phyloP scores from a whole-genome alignment of 35 echinoderm and acorn worm species.

The Stichopus chloronotus region DNA sequence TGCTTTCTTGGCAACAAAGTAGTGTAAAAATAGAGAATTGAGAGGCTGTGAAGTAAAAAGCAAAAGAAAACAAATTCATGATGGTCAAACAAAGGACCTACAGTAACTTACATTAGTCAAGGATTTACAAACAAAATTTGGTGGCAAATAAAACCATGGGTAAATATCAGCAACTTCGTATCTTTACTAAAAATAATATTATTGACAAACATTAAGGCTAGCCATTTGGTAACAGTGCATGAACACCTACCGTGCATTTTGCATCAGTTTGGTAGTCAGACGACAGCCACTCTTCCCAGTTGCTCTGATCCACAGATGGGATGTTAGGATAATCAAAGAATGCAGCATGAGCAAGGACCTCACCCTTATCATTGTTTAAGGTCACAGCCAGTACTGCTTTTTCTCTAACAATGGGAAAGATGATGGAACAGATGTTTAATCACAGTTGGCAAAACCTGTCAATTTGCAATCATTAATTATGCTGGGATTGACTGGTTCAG shows the following conservation, averaged over 20 bases:
- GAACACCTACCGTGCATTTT: slow-evolving; percentile 70
- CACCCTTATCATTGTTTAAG: slow-evolving; percentile 88
- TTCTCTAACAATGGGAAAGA: slow-evolving; percentile 68
- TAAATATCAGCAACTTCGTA: too few relatives aligned
- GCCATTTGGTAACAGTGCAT: too few relatives aligned
- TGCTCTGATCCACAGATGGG: slow-evolving; percentile 70
- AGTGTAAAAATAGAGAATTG: slow-evolving; percentile 94
- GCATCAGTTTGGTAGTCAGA: slow-evolving; percentile 71
- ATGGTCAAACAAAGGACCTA: not conserved
- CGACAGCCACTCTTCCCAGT: slow-evolving; percentile 91
- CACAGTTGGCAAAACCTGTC: not conserved
- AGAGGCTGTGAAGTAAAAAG: slow-evolving; percentile 78
- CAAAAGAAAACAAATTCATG: not conserved
- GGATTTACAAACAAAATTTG: not conserved
- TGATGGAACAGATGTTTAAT: not conserved
- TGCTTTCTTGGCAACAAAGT: slow-evolving; percentile 95
- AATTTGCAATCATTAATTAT: not conserved
- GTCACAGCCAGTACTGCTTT: slow-evolving; percentile 96
- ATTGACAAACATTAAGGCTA: too few relatives aligned
- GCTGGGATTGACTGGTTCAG: too few relatives aligned
- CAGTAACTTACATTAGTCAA: not conserved
- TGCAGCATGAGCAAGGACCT: slow-evolving; percentile 93
- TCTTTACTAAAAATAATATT: too few relatives aligned
- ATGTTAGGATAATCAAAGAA: slow-evolving; percentile 99
- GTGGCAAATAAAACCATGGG: too few relatives aligned